A percentile compares a stretch with the other conserved stretches of the same genome.
Conservation (phyloP, 1,140 invertebrate species). For the Gryllus bimaculatus region DNA sequence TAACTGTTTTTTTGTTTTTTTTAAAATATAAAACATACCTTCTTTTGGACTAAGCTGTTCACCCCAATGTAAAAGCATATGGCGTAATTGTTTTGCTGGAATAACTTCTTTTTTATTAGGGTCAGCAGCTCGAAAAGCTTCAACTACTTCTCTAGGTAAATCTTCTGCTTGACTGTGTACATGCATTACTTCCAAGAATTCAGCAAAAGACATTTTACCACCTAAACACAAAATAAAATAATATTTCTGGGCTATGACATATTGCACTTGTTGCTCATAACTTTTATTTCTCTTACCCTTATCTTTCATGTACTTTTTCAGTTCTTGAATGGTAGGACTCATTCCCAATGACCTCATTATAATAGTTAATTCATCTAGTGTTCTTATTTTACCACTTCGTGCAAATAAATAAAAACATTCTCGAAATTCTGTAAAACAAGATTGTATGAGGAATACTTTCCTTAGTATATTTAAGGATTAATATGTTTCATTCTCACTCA, state of each 20-base stretch:
- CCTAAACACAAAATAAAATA: conserved; percentile 39
- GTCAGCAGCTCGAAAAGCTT: conserved; percentile 82
- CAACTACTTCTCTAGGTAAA: conserved; percentile 78
- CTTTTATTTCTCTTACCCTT: conserved; percentile 45
- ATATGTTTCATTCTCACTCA: conserved; percentile 33
- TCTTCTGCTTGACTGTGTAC: conserved; percentile 78
- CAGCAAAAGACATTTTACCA: conserved; percentile 89
- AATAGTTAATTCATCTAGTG: conserved; percentile 80
- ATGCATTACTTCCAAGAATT: conserved; percentile 93
- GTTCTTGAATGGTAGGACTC: conserved; percentile 84
- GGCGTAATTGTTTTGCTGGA: conserved; percentile 70
- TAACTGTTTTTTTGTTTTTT: too few species aligned
- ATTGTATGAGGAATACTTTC: neutral
- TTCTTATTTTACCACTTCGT: conserved; percentile 72
- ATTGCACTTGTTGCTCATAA: too few species aligned
- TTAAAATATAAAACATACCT: conserved; percentile 40
- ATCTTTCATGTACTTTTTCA: conserved; percentile 74
- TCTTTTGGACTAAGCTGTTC: conserved; percentile 83
- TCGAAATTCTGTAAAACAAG: conserved; percentile 67
- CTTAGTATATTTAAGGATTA: conserved; percentile 9
- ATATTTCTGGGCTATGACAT: neutral
- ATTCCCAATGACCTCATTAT: conserved; percentile 90
- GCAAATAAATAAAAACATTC: conserved; percentile 93
- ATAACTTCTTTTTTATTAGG: conserved; percentile 61
- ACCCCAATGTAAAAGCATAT: conserved; percentile 83